phyloP scores from a whole-genome alignment of 2,888 invertebrate species.

The Notodonta dromedarius region DNA sequence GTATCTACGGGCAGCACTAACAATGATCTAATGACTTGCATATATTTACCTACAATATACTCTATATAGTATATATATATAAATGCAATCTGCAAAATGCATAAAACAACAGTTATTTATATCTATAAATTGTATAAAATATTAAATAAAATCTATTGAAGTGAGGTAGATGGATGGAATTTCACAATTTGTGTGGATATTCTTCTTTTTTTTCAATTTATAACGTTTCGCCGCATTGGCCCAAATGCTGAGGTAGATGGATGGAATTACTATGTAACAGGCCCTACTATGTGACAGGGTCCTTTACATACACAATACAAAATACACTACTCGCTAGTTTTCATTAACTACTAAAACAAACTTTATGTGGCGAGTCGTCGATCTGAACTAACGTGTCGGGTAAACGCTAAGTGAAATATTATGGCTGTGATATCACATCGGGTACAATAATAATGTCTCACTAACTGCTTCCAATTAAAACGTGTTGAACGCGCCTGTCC shows the following conservation, averaged over 20 bases:
- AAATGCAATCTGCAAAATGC: constrained; percentile 84
- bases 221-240: constrained; percentile 77
- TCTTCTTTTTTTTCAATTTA: constrained; percentile 49
- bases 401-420: constrained; percentile 44
- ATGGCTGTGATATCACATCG: constrained; percentile 50
- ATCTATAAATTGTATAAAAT: constrained; percentile 85
- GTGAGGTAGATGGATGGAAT: constrained; percentile 91
- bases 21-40: constrained; percentile 76
- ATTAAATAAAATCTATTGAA: constrained; percentile 85
- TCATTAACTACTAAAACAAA: constrained; percentile 67
- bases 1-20: constrained; percentile 76
- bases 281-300: constrained; percentile 73
- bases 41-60: constrained; percentile 82
- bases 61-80: constrained; percentile 82
- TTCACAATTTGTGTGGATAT: constrained; percentile 84
- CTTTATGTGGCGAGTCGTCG: constrained; percentile 57
- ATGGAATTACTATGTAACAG: constrained; percentile 83
- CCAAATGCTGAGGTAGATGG: constrained; percentile 85
- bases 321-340: constrained; percentile 74
- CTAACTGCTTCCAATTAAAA: constrained; percentile 42
- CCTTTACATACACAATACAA: constrained; percentile 74
- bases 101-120: constrained; percentile 83
- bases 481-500: constrained; percentile 7
- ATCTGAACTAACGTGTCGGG: constrained; percentile 58
- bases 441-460: constrained; percentile 56